These are phyloP conservation scores for Corapipo altera DNA, from an alignment of 2,113 vertebrate species.

Conservation along the genomic window DNA sequence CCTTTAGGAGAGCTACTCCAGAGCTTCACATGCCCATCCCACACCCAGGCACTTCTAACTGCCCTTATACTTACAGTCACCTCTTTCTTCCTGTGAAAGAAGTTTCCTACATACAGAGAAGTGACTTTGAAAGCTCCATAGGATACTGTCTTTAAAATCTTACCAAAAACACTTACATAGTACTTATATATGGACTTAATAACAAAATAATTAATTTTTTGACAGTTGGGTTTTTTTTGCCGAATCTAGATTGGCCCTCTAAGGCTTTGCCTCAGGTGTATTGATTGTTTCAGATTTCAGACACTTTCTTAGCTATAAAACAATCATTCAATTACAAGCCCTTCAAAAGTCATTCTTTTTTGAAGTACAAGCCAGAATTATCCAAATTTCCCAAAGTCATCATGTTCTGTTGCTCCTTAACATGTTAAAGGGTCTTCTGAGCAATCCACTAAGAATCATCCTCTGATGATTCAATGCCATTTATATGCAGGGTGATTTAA, in stretches of 20 bases:
- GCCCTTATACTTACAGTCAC: not conserved
- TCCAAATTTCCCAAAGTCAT: not conserved
- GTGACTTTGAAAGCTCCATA: not conserved
- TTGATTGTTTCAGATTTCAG: not conserved
- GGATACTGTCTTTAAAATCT: too few species aligned
- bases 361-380: accelerated
- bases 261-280: not conserved
- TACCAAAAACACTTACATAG: accelerated
- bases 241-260: not conserved
- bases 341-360: not conserved
- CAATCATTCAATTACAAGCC: not conserved
- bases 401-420: not conserved
- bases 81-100: not conserved
- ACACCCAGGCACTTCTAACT: not conserved
- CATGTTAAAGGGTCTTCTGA: accelerated
- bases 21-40: not conserved
- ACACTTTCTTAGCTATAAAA: not conserved
- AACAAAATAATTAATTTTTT: not conserved
- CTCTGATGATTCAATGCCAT: not conserved
- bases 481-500: not conserved
- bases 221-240: accelerated
- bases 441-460: not conserved
- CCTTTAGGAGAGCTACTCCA: not conserved
- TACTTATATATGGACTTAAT: accelerated
- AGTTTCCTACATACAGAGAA: not conserved